phyloP scores from a whole-genome alignment of 2,888 invertebrate species.

The Atherix ibis region DNA sequence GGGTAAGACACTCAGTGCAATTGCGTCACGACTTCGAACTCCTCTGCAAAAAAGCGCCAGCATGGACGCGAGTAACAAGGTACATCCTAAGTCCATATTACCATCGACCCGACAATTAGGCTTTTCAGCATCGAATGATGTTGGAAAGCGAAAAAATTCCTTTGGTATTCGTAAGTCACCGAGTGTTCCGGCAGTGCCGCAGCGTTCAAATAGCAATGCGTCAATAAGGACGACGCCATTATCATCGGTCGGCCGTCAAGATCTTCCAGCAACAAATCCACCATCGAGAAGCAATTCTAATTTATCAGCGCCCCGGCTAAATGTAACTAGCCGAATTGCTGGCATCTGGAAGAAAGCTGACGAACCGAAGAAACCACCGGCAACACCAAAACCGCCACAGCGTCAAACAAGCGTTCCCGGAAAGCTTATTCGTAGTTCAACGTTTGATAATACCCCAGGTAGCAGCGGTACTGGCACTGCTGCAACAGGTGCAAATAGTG shows the following conservation, averaged over 20 bases:
- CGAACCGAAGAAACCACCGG: slow-evolving; percentile 20
- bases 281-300: slow-evolving; percentile 31
- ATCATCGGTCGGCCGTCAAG: slow-evolving; percentile 13
- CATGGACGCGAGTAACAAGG: slow-evolving; percentile 6
- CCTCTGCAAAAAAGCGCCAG: slow-evolving; percentile 22
- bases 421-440: slow-evolving; percentile 26
- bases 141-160: slow-evolving; percentile 10
- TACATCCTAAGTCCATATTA: slow-evolving; percentile 16
- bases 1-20: slow-evolving; percentile 7
- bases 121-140: background rate
- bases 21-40: slow-evolving; percentile 28
- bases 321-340: slow-evolving; percentile 26
- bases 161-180: slow-evolving; percentile 14
- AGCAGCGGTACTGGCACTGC: background rate
- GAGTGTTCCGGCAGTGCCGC: slow-evolving; percentile 17
- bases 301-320: slow-evolving; percentile 15
- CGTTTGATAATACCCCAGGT: slow-evolving; percentile 25
- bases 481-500: background rate
- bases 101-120: slow-evolving; percentile 14
- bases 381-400: slow-evolving; percentile 12
- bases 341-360: slow-evolving; percentile 30
- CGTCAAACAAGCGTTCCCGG: slow-evolving; percentile 2
- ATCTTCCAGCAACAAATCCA: slow-evolving; percentile 24
- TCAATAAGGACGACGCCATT: slow-evolving; percentile 21
- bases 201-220: slow-evolving; percentile 30